phyloP scores from a whole-genome alignment of 1,140 invertebrate genomes.

The Argopecten irradians region DNA sequence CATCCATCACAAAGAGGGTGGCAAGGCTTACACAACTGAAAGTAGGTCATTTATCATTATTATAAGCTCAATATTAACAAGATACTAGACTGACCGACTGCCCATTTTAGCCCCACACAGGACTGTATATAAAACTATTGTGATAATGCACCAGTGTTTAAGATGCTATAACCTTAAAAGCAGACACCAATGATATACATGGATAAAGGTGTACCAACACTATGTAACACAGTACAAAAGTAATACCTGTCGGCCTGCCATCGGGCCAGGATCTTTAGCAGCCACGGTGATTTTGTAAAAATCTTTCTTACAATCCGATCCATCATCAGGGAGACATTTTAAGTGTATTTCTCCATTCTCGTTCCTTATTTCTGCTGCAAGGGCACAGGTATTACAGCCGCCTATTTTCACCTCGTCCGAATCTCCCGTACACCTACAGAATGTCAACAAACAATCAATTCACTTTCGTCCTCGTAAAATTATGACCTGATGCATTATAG shows the following conservation, averaged over 20 bases:
- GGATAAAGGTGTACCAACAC: no score
- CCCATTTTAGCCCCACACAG: no score
- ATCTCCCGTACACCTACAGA: constrained; percentile 89
- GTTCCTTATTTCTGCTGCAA: constrained; percentile 86
- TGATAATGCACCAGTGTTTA: no score
- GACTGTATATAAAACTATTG: no score
- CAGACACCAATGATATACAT: no score
- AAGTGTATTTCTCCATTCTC: constrained; percentile 40
- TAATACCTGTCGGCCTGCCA: constrained; percentile 41
- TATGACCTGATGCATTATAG: background rate
- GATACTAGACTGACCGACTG: no score
- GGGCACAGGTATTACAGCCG: constrained; percentile 93
- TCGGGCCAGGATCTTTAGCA: constrained; percentile 26
- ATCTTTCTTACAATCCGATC: constrained; percentile 57
- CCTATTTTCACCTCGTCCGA: constrained; percentile 87
- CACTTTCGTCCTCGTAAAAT: no score
- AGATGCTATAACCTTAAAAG: no score
- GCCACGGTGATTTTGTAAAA: constrained; percentile 52
- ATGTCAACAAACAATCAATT: no score
- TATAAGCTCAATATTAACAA: no score
- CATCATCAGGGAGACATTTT: constrained; percentile 60
- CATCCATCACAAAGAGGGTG: constrained; percentile 93
- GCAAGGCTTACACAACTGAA: constrained; percentile 81
- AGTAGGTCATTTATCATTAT: constrained; percentile 27
- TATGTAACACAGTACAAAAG: no score